Percentiles rank a stretch among this genome's conserved stretches.
Evolutionary conservation across 2,888 invertebrate genomes (phyloP).

Genomic region (Himalopsyche tibetana): DNA sequence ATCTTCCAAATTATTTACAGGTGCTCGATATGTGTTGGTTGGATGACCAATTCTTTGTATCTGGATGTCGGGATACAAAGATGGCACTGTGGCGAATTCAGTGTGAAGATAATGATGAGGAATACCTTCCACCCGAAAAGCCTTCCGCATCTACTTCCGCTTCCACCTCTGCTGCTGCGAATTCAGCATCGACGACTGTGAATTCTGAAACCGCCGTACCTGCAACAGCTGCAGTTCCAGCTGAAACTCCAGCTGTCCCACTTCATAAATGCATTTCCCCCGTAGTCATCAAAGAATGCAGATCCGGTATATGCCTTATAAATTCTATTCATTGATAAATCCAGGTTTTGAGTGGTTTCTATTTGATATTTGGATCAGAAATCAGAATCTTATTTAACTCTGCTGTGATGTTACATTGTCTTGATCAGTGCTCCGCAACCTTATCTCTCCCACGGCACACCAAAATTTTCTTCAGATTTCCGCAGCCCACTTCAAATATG

Average conservation of each 20-base stretch:
- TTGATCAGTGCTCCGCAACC: no score
- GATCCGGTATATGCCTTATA: slow-evolving; percentile 76
- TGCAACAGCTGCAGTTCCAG: slow-evolving; percentile 11
- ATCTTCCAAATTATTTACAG: slow-evolving; percentile 68
- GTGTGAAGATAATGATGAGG: slow-evolving; percentile 69
- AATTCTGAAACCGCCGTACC: slow-evolving; percentile 37
- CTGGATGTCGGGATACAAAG: slow-evolving; percentile 94
- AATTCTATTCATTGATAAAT: background rate
- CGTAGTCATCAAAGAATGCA: slow-evolving; percentile 85
- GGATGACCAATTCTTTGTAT: slow-evolving; percentile 96
- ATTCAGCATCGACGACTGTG: slow-evolving; percentile 30
- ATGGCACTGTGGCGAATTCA: slow-evolving; percentile 93
- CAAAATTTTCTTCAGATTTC: no score
- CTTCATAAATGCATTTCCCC: slow-evolving; percentile 78
- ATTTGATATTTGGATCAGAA: no score
- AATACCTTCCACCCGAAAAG: slow-evolving; percentile 69
- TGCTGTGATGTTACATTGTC: no score
- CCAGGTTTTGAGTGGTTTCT: background rate
- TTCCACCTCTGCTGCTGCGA: background rate
- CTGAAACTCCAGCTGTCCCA: slow-evolving; percentile 55
- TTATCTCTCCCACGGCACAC: no score
- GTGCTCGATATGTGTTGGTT: slow-evolving; percentile 95
- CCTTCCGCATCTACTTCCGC: slow-evolving; percentile 43
- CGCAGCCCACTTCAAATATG: no score
- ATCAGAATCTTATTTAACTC: no score